phyloP scores from a whole-genome alignment of 2,888 invertebrate species.

The Brachyopa scutellaris region DNA sequence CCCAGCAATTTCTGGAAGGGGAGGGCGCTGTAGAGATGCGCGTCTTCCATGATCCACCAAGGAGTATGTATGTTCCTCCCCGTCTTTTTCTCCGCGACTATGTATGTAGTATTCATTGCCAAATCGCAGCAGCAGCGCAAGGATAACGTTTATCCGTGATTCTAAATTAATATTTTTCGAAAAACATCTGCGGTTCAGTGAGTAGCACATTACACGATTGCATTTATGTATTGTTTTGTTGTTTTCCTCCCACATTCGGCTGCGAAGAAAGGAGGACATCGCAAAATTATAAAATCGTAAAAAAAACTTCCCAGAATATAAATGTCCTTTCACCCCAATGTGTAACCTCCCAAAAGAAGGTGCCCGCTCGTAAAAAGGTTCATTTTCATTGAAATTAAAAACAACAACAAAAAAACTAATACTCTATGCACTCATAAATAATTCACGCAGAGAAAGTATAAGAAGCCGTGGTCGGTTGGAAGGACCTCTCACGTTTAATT shows the following conservation, averaged over 20 bases:
- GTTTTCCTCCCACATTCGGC: neutral
- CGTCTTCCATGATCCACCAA: neutral
- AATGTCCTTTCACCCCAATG: conserved; percentile 34
- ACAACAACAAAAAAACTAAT: too few relatives aligned
- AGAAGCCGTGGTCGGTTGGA: conserved; percentile 19
- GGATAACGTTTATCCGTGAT: conserved; percentile 71
- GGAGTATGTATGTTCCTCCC: too few relatives aligned
- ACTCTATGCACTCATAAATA: conserved; percentile 66
- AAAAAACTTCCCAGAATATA: conserved; percentile 41
- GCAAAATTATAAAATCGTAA: conserved; percentile 71
- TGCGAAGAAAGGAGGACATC: conserved; percentile 27
- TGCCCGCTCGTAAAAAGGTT: conserved; percentile 63
- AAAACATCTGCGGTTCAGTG: conserved; percentile 69
- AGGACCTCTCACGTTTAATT: conserved; percentile 71
- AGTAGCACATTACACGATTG: conserved; percentile 64
- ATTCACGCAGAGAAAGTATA: conserved; percentile 32
- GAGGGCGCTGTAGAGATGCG: neutral
- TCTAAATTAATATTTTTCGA: conserved; percentile 72
- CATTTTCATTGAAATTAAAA: conserved; percentile 70
- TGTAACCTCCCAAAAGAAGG: conserved; percentile 4
- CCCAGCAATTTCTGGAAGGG: conserved; percentile 57
- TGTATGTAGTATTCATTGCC: conserved; percentile 9
- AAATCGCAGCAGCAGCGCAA: conserved; percentile 46
- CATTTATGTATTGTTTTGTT: conserved; percentile 33
- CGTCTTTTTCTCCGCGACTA: too few relatives aligned